Evolutionary conservation across 2,113 vertebrate species (phyloP), one percentile per base, ranked within the genome.

Genomic region (Heteronetta atricapilla): DNA sequence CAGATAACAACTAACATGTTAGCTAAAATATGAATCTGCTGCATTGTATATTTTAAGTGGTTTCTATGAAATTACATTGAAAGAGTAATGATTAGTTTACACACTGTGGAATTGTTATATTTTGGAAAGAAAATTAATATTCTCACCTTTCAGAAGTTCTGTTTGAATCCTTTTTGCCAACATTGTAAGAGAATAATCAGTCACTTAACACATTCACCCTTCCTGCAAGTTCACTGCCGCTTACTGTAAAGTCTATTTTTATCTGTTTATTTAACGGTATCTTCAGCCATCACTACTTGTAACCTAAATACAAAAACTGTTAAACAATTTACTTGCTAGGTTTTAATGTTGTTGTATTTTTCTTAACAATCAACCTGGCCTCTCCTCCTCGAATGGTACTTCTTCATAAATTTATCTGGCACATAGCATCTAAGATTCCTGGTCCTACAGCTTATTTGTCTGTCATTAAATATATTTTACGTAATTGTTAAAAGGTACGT

Each of bases 401-500:
- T 97, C 94, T 97, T 97, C 88, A 77, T 97, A 90, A 82, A 84
- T 96, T 94, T 96, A 86, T 92, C 93, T 94, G 97, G 95, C 92
- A 96, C 93, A 92, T 88, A 88, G 86, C 84, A 59, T 97, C 93
- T 94, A 89, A 94, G 96, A 94, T 94, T 96, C 90, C 94, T 89
- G 93, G 89, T 95, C 94, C 86, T 94, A 83, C 42, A 58, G 77
- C 85, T 89, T 95, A 22, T 96, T 97, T 96, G 86, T 97, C 92
- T 81, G 91, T 97, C 96, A 95, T 96, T 95, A 98, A 97, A 97
- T 96, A 94, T 93, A 92, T 97, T 97, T 97, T 96, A 97, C 96
- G 94, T 98, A 98, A 97, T 73, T 88, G 67, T 97, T 97, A 98
- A 98, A 97, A 97, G 98, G 97, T 98, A 97, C 98, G 48, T 97